Conservation (phyloP, 2,797 vertebrate species). For the Aplochiton taeniatus region DNA sequence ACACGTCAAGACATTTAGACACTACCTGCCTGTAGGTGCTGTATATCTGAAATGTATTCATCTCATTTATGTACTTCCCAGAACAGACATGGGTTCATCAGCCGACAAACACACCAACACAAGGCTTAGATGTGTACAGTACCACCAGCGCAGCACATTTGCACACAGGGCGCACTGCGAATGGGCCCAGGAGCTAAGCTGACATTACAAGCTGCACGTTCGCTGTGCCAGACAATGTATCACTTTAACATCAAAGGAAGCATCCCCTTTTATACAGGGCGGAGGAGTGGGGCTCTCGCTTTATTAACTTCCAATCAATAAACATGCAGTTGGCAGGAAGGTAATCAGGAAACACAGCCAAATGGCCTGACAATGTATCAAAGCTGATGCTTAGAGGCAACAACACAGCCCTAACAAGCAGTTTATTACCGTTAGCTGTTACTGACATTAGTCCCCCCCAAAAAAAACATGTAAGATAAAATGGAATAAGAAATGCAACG, state of each 20-base stretch:
- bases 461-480: constrained; percentile 98
- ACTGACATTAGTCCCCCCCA: constrained; percentile 90
- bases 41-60: no score
- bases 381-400: constrained; percentile 95
- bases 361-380: constrained; percentile 98
- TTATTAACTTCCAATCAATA: constrained; percentile 99
- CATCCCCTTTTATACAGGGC: constrained; percentile 84
- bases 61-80: no score
- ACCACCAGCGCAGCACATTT: constrained; percentile 7
- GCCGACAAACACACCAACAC: no score
- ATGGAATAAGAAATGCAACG: constrained; percentile 96
- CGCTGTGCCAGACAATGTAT: constrained; percentile 74
- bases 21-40: no score
- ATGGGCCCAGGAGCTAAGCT: constrained; percentile 43
- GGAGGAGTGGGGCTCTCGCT: constrained; percentile 78
- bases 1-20: constrained; percentile 8
- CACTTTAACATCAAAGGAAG: constrained; percentile 89
- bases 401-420: constrained; percentile 95
- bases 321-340: constrained; percentile 92
- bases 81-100: no score
- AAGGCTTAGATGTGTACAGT: no score
- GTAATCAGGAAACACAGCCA: constrained; percentile 98
- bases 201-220: constrained; percentile 57
- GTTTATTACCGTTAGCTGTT: constrained; percentile 99
- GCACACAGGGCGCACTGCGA: constrained; percentile 16